These are phyloP conservation scores for Brachymystax lenok DNA, from an alignment of 2,797 vertebrate genomes.

Conservation along the genomic window DNA sequence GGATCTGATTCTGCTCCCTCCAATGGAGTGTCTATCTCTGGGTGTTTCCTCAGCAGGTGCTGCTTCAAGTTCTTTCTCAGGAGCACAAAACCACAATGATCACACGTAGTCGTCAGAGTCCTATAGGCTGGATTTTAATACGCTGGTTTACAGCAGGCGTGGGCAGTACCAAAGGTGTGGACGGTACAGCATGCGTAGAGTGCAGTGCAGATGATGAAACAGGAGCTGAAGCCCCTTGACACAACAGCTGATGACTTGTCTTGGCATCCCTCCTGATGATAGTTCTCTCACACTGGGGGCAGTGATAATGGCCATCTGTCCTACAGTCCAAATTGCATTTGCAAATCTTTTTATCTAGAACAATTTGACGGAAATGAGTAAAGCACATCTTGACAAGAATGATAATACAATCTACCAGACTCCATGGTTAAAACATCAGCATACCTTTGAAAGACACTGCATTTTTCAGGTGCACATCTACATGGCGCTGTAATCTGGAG, in stretches of 20 bases:
- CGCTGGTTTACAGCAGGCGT: background rate
- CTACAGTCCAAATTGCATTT: background rate
- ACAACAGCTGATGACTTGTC: background rate
- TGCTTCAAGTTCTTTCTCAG: background rate
- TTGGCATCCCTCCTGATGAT: slow-evolving; percentile 1
- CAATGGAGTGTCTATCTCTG: background rate
- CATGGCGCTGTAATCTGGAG: background rate
- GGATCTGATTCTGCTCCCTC: too few relatives aligned
- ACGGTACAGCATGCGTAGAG: background rate
- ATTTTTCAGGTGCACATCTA: background rate
- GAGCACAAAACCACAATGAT: background rate
- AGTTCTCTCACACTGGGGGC: background rate
- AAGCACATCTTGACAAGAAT: background rate
- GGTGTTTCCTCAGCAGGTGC: background rate
- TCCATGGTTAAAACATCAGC: background rate
- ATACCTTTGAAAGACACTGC: background rate
- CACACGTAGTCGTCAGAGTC: background rate
- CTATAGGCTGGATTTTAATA: too few relatives aligned
- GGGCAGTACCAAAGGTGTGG: background rate
- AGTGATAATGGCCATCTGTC: background rate
- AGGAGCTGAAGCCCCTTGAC: background rate
- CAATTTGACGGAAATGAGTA: background rate
- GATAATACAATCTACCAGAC: background rate
- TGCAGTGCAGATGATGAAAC: background rate
- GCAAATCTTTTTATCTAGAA: background rate